phyloP scores from a whole-genome alignment of 2,797 vertebrate species.

The Gadopsis marmoratus region DNA sequence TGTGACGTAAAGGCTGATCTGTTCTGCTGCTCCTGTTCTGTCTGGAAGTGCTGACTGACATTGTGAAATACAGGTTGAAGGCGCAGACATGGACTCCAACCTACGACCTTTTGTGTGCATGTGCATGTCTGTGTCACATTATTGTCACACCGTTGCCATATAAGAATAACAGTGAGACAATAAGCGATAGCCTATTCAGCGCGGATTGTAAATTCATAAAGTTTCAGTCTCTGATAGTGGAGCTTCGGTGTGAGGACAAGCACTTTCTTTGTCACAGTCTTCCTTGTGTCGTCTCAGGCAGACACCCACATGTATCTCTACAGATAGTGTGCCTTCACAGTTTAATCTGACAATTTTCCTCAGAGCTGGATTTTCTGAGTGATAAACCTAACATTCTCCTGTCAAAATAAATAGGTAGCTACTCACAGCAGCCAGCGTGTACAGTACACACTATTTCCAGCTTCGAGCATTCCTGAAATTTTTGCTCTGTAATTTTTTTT shows the following conservation, averaged over 20 bases:
- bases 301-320: background rate
- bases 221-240: conserved; percentile 20
- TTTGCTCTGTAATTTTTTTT: conserved; percentile 34
- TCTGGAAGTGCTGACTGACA: conserved; percentile 55
- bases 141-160: conserved; percentile 46
- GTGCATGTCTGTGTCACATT: conserved; percentile 52
- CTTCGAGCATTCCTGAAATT: conserved; percentile 28
- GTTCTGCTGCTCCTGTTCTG: conserved; percentile 12
- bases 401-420: conserved; percentile 81
- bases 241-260: conserved; percentile 15
- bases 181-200: conserved; percentile 48
- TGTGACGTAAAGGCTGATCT: conserved; percentile 27
- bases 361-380: conserved; percentile 1
- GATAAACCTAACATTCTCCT: conserved; percentile 26
- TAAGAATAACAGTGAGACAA: conserved; percentile 30
- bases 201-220: conserved; percentile 69
- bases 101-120: conserved; percentile 59
- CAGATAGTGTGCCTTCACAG: background rate
- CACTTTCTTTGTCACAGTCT: conserved; percentile 15
- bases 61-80: conserved; percentile 64
- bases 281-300: conserved; percentile 7
- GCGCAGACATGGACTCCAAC: conserved; percentile 72
- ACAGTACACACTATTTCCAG: conserved; percentile 19
- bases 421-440: conserved; percentile 83
- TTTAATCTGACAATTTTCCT: conserved; percentile 17